phyloP scores from a whole-genome alignment of 2,113 vertebrate genomes.

The Crotalus viridis region DNA sequence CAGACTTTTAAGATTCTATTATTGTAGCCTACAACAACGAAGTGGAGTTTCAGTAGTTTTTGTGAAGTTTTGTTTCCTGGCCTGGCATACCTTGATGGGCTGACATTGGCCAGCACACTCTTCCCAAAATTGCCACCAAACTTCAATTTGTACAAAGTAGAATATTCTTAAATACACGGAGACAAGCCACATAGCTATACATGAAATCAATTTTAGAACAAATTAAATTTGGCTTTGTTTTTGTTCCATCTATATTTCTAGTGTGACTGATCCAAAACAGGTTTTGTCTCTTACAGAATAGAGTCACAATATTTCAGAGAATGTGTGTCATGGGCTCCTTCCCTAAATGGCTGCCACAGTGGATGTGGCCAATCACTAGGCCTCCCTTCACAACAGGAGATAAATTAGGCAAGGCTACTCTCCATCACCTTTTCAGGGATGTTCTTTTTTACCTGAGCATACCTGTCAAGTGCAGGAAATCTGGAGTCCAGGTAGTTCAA shows the following conservation, averaged over 20 bases:
- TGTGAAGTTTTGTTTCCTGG: not conserved
- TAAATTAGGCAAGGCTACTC: not conserved
- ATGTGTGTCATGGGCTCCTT: not conserved
- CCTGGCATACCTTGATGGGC: not conserved
- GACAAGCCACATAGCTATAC: not conserved
- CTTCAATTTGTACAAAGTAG: not conserved
- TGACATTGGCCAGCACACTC: not conserved
- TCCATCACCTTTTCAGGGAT: not conserved
- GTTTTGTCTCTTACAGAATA: not conserved
- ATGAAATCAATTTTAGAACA: not conserved
- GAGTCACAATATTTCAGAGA: not conserved
- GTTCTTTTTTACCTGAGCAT: not conserved
- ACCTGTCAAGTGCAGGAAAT: not conserved
- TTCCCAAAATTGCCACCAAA: not conserved
- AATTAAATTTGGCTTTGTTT: not conserved
- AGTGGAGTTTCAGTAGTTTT: not conserved
- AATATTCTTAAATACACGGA: not conserved
- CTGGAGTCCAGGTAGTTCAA: not conserved
- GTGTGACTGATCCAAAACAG: not conserved
- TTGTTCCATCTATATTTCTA: not conserved
- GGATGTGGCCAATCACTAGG: not conserved
- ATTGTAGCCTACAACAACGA: not conserved
- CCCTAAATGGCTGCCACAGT: not conserved
- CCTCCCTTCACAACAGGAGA: not conserved
- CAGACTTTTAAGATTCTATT: not conserved